A percentile compares a stretch with the other conserved stretches of the same genome.
phyloP scores from a whole-genome alignment of 1,140 invertebrate genomes.

The Pachypeltis micranthus region DNA sequence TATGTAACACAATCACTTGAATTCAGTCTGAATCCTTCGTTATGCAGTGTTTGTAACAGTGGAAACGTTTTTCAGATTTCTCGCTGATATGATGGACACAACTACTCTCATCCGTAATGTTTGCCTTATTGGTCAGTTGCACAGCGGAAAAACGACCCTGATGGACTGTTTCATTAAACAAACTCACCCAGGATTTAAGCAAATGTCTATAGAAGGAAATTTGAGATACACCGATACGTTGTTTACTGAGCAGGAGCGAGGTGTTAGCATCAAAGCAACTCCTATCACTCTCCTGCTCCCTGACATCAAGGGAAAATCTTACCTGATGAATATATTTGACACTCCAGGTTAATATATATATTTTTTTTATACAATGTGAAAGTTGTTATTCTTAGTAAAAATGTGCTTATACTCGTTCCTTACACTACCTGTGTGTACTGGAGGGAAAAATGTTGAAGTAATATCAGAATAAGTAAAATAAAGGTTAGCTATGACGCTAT shows the following conservation, averaged over 20 bases:
- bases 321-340: constrained; percentile 91
- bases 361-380: too few species aligned
- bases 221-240: constrained; percentile 92
- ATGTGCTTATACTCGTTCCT: too few species aligned
- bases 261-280: constrained; percentile 92
- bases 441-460: too few species aligned
- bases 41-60: too few species aligned
- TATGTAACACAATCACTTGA: too few species aligned
- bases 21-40: too few species aligned
- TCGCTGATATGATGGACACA: constrained; percentile 97
- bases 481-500: too few species aligned
- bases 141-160: constrained; percentile 98
- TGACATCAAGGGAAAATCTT: constrained; percentile 89
- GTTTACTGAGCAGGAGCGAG: constrained; percentile 95
- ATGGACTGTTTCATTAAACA: constrained; percentile 94
- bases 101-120: constrained; percentile 91
- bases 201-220: constrained; percentile 58
- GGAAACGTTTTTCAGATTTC: constrained; percentile 50
- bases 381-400: too few species aligned
- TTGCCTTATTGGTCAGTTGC: constrained; percentile 89
- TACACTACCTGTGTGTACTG: too few species aligned
- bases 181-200: constrained; percentile 81
- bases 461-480: too few species aligned
- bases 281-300: constrained; percentile 90
- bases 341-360: constrained; percentile 70